Percentiles rank a stretch among this genome's conserved stretches.
Conservation (phyloP, 2,113 vertebrate species). For the Scolopax mira region DNA sequence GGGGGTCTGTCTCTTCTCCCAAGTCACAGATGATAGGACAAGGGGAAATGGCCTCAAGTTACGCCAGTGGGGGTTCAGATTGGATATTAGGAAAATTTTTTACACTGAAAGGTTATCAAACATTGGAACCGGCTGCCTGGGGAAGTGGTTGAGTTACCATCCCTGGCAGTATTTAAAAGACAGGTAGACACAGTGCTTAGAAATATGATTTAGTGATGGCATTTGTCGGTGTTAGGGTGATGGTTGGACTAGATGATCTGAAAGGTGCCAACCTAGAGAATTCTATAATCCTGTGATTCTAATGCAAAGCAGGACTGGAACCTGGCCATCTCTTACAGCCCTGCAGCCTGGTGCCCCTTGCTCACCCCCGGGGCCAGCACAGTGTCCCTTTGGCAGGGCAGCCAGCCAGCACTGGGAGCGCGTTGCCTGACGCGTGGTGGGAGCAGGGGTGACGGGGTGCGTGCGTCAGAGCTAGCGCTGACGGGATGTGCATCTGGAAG, state of each 20-base stretch:
- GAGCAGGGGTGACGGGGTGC: accelerated
- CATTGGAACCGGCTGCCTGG: neutral
- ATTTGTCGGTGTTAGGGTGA: neutral
- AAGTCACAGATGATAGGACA: neutral
- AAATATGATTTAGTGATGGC: neutral
- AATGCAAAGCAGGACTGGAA: neutral
- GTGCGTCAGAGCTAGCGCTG: accelerated
- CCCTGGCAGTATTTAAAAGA: neutral
- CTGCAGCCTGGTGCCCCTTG: neutral
- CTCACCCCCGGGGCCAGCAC: too few relatives aligned
- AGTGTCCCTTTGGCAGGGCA: accelerated
- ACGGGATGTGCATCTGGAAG: accelerated
- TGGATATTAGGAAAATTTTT: neutral
- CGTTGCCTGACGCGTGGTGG: accelerated
- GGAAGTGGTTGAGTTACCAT: neutral
- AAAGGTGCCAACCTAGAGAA: neutral
- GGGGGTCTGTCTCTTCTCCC: neutral
- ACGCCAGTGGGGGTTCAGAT: neutral
- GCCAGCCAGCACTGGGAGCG: accelerated
- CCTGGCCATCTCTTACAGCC: too few relatives aligned
- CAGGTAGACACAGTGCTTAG: neutral
- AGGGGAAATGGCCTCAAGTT: neutral
- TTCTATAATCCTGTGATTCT: neutral
- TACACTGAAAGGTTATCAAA: neutral
- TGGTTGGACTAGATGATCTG: neutral